Evolutionary conservation across 1,140 invertebrate species (phyloP).

Genomic region (Amyelois transitella): DNA sequence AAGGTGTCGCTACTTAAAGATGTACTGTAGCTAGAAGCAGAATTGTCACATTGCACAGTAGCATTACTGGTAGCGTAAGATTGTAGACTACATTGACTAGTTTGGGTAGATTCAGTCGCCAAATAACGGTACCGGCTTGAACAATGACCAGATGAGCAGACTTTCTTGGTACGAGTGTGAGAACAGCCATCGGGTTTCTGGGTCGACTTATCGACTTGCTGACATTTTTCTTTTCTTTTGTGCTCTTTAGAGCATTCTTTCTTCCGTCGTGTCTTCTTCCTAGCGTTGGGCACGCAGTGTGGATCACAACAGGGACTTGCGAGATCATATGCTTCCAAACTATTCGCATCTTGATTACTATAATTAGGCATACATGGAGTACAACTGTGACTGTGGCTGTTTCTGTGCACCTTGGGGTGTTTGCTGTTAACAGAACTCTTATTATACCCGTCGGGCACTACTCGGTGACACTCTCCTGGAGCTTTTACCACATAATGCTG

Average conservation of each 20-base stretch:
- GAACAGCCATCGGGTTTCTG: conserved; percentile 56
- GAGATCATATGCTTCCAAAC: conserved; percentile 87
- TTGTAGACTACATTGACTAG: conserved; percentile 86
- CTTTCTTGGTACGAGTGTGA: conserved; percentile 56
- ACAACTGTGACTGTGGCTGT: conserved; percentile 79
- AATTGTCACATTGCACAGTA: conserved; percentile 78
- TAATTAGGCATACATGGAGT: conserved; percentile 82
- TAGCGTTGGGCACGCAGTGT: conserved; percentile 85
- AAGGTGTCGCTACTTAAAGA: conserved; percentile 88
- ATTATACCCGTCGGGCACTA: conserved; percentile 40
- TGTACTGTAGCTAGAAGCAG: conserved; percentile 85
- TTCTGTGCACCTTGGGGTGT: conserved; percentile 49
- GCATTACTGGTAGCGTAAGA: conserved; percentile 83
- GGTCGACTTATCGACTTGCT: conserved; percentile 61
- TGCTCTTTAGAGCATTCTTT: conserved; percentile 79
- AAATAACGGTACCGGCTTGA: conserved; percentile 58
- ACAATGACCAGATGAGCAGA: conserved; percentile 54
- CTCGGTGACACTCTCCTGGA: conserved; percentile 69
- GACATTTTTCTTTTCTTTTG: conserved; percentile 70
- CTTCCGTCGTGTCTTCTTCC: conserved; percentile 77
- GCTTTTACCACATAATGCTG: conserved; percentile 80
- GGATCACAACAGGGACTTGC: conserved; percentile 89
- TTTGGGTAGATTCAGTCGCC: conserved; percentile 77
- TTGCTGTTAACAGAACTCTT: conserved; percentile 38
- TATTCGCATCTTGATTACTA: conserved; percentile 80